Conservation (phyloP, 2,797 vertebrate genomes). For the Coluber constrictor region DNA sequence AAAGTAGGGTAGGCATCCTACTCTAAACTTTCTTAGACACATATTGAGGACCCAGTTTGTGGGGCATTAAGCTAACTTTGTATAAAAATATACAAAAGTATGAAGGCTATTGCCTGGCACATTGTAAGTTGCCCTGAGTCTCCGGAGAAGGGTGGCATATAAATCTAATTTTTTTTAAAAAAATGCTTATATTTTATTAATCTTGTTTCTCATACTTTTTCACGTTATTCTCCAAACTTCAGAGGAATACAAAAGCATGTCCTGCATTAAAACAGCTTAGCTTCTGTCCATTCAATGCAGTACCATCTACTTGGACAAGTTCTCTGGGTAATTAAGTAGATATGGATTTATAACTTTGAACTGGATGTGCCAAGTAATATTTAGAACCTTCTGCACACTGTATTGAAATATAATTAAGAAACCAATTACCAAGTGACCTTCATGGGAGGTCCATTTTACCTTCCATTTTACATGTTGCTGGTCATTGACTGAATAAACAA, state of each 20-base stretch:
- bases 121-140: too few relatives aligned
- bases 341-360: neutral
- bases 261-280: neutral
- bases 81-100: too few relatives aligned
- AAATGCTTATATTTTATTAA: neutral
- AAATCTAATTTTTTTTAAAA: too few relatives aligned
- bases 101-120: too few relatives aligned
- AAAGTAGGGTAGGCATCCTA: neutral
- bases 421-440: neutral
- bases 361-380: neutral
- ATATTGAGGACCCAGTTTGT: too few relatives aligned
- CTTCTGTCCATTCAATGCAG: neutral
- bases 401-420: neutral
- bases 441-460: neutral
- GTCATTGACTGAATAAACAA: neutral
- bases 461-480: neutral
- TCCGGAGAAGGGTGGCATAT: too few relatives aligned
- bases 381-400: neutral
- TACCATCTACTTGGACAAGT: too few relatives aligned
- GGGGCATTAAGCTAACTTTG: too few relatives aligned
- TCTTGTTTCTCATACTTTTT: neutral
- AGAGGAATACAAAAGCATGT: neutral
- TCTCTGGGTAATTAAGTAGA: neutral
- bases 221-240: neutral
- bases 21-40: neutral